These are phyloP conservation scores for Peromyscus aztecus DNA, from an alignment of 2,797 vertebrate species.

Conservation along the genomic window DNA sequence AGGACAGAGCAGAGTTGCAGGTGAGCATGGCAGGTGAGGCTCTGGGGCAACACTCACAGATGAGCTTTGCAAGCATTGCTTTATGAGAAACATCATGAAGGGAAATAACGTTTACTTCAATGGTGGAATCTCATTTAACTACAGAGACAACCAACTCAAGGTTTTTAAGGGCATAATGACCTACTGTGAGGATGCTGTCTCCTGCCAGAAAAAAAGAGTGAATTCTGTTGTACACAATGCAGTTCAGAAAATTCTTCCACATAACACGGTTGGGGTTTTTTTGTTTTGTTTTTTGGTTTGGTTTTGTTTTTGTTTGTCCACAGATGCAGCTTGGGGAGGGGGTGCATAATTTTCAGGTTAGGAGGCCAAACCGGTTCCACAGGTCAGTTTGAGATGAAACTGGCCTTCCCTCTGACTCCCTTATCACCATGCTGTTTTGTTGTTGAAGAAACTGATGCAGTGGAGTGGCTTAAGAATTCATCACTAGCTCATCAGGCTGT, in stretches of 20 bases:
- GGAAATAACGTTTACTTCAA: background rate
- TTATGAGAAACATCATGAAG: background rate
- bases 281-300: background rate
- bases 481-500: background rate
- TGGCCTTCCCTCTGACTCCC: background rate
- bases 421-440: background rate
- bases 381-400: background rate
- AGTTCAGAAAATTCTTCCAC: background rate
- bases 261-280: fast-evolving
- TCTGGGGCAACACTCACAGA: background rate
- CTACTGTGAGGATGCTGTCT: background rate
- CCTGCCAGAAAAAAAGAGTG: background rate
- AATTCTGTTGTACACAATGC: background rate
- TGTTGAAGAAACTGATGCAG: background rate
- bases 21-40: background rate
- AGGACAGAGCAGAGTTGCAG: background rate
- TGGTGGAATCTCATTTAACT: background rate
- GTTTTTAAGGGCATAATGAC: background rate
- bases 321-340: background rate
- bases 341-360: background rate
- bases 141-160: background rate
- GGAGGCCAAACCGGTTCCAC: background rate
- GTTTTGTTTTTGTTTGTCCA: background rate
- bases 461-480: background rate
- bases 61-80: background rate